Conservation (phyloP, 1,140 invertebrate species). For the Zaprionus inermis region DNA sequence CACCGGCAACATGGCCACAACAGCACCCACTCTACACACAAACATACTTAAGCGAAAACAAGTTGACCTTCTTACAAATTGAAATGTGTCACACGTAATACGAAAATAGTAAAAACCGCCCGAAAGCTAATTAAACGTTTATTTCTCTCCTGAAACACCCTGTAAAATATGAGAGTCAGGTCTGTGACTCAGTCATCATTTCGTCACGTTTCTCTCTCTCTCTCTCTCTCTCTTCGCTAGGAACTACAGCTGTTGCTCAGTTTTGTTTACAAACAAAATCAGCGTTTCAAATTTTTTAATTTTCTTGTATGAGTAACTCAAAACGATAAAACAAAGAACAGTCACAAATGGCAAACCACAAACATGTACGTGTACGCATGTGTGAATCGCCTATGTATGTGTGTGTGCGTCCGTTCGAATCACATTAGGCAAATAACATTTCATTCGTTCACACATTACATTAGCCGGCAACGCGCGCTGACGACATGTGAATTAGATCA, state of each 20-base stretch:
- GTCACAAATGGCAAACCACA: constrained; percentile 1
- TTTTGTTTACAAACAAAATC: constrained; percentile 49
- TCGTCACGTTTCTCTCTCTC: constrained; percentile 10
- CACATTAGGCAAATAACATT: constrained; percentile 30
- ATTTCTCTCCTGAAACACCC: constrained; percentile 37
- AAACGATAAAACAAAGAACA: neutral
- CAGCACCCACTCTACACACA: constrained; percentile 15
- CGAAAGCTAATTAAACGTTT: constrained; percentile 18
- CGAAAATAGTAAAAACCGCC: constrained; percentile 16
- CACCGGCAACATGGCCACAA: neutral
- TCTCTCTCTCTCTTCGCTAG: constrained; percentile 22
- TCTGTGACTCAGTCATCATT: constrained; percentile 26
- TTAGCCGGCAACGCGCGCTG: constrained; percentile 3
- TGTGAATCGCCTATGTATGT: neutral
- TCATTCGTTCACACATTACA: constrained; percentile 15
- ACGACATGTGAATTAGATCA: constrained; percentile 50
- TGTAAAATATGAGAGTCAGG: constrained; percentile 31
- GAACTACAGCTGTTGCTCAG: constrained; percentile 34
- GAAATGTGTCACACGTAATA: constrained; percentile 49
- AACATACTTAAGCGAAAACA: constrained; percentile 4
- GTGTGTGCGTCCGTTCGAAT: neutral
- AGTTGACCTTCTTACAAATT: constrained; percentile 39
- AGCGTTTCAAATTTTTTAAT: constrained; percentile 22
- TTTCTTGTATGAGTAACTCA: neutral
- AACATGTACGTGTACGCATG: neutral